Percentiles rank a stretch among this genome's conserved stretches.
These are phyloP conservation scores for Actinernus sp. DNA, from an alignment of 92 coral and sea anemone species.

Conservation along the genomic window DNA sequence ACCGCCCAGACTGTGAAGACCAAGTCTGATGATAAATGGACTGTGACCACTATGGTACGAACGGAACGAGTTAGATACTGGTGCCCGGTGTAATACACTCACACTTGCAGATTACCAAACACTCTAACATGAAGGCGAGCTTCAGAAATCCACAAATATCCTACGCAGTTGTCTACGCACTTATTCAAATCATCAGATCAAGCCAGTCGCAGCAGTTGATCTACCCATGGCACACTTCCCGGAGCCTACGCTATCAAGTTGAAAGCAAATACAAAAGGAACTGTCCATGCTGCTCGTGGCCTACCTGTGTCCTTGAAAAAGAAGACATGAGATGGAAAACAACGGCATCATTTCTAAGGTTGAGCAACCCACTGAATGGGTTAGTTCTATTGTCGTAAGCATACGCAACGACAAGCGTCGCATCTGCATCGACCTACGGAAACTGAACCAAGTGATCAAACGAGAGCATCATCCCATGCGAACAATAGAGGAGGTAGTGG, in stretches of 20 bases:
- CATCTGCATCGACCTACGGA: constrained; percentile 32
- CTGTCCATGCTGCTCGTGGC: constrained; percentile 5
- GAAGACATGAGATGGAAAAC: constrained; percentile 11
- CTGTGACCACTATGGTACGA: no score
- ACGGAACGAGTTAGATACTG: no score
- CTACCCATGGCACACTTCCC: constrained; percentile 23
- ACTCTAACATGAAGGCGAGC: constrained; percentile 29
- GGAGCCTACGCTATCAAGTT: constrained; percentile 27
- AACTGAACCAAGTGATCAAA: no score
- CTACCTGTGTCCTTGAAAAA: constrained; percentile 7
- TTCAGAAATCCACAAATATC: constrained; percentile 19
- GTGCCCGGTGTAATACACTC: constrained; percentile 23
- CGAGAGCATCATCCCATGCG: no score
- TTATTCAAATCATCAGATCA: constrained; percentile 30
- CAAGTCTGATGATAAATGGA: no score
- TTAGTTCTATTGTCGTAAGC: no score
- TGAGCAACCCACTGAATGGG: no score
- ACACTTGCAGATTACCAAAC: constrained; percentile 38
- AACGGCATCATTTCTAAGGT: constrained; percentile 12
- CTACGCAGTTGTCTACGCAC: no score
- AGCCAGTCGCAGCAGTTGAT: constrained; percentile 35
- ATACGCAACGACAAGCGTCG: no score
- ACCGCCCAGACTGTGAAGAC: no score
- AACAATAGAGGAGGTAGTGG: no score
- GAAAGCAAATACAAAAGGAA: constrained; percentile 14